Conservation (phyloP, 64 coral and sea anemone genomes). For the Porites lutea region DNA sequence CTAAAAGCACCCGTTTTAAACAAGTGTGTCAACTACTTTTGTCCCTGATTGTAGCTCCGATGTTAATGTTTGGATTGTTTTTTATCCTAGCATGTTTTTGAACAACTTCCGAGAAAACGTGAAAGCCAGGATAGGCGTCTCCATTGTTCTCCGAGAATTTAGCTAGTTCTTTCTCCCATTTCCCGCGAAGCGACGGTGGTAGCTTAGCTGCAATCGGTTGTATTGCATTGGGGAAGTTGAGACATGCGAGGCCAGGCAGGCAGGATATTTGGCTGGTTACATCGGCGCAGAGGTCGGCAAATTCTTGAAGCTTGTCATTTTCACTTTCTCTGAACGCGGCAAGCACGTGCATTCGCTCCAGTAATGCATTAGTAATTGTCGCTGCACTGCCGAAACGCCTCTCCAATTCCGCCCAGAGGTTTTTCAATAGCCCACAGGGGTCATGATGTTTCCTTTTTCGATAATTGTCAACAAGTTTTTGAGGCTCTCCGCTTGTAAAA, state of each 20-base stretch:
- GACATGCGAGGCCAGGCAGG: slow-evolving; percentile 41
- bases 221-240: slow-evolving; percentile 37
- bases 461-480: slow-evolving; percentile 17
- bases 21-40: too few relatives aligned
- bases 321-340: slow-evolving; percentile 43
- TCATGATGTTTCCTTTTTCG: slow-evolving; percentile 17
- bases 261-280: slow-evolving; percentile 19
- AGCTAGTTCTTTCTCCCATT: slow-evolving; percentile 47
- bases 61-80: slow-evolving; percentile 31
- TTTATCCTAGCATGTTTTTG: slow-evolving; percentile 30
- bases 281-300: slow-evolving; percentile 44
- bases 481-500: slow-evolving; percentile 27
- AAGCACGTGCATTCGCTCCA: slow-evolving; percentile 20
- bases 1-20: too few relatives aligned
- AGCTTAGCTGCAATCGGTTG: slow-evolving; percentile 40
- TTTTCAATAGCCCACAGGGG: slow-evolving; percentile 24
- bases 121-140: slow-evolving; percentile 1
- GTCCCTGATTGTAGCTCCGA: too few relatives aligned
- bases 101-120: slow-evolving; percentile 2
- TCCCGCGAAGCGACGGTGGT: background rate
- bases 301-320: slow-evolving; percentile 16
- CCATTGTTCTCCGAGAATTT: slow-evolving; percentile 8
- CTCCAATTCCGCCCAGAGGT: slow-evolving; percentile 51
- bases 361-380: slow-evolving; percentile 38
- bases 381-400: slow-evolving; percentile 47